Evolutionary conservation across 2,888 invertebrate genomes (phyloP).

Genomic region (Rhamphomyia laevipes): DNA sequence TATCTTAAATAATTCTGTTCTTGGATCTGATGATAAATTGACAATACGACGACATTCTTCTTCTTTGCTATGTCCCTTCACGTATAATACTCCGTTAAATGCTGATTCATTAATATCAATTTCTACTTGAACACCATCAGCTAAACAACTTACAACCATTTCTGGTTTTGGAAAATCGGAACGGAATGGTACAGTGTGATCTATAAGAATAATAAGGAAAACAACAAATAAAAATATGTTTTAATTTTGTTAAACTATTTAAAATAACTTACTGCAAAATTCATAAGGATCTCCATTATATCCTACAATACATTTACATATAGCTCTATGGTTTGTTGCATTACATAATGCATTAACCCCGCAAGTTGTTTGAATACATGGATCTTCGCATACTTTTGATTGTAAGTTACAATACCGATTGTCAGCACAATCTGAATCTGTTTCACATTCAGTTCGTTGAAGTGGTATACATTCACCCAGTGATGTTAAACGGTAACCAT

Average conservation of each 20-base stretch:
- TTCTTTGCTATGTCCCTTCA: slow-evolving; percentile 89
- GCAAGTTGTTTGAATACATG: slow-evolving; percentile 57
- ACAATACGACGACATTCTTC: slow-evolving; percentile 77
- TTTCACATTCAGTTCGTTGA: slow-evolving; percentile 48
- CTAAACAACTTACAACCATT: slow-evolving; percentile 78
- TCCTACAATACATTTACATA: slow-evolving; percentile 66
- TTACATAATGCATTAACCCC: slow-evolving; percentile 68
- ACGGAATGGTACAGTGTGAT: slow-evolving; percentile 40
- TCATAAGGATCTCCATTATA: slow-evolving; percentile 65
- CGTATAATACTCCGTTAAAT: slow-evolving; percentile 84
- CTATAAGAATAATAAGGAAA: slow-evolving; percentile 15
- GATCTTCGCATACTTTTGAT: slow-evolving; percentile 64
- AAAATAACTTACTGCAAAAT: slow-evolving; percentile 47
- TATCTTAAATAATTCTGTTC: slow-evolving; percentile 71
- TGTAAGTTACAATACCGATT: slow-evolving; percentile 58
- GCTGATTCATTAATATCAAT: slow-evolving; percentile 55
- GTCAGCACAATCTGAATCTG: slow-evolving; percentile 64
- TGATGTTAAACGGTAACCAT: slow-evolving; percentile 50
- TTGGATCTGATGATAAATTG: slow-evolving; percentile 58
- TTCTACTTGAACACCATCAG: slow-evolving; percentile 82
- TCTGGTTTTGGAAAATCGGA: slow-evolving; percentile 78
- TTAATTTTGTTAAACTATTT: slow-evolving; percentile 19
- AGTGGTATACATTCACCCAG: slow-evolving; percentile 48
- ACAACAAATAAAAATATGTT: not conserved
- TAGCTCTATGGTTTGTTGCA: slow-evolving; percentile 60